Percentiles rank a stretch among this genome's conserved stretches.
phyloP scores from a whole-genome alignment of 2,797 vertebrate species.

The Botia kubotai region DNA sequence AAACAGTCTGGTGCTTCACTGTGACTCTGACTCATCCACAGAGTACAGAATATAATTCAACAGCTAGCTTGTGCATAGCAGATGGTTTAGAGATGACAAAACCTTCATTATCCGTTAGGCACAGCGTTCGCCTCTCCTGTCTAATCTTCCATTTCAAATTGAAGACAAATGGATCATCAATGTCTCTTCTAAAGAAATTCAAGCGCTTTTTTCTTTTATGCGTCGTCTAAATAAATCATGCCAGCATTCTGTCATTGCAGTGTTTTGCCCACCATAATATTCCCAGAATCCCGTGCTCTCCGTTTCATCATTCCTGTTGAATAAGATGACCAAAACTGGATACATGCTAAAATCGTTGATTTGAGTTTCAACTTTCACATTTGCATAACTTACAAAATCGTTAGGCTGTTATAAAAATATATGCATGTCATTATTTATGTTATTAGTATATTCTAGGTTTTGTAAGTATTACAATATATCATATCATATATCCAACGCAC shows the following conservation, averaged over 20 bases:
- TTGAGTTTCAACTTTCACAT: neutral
- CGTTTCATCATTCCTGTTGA: neutral
- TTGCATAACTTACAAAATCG: neutral
- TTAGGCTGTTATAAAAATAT: too few species aligned
- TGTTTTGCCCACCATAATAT: neutral
- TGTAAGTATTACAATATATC: too few species aligned
- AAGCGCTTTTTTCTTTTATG: slow-evolving; percentile 7
- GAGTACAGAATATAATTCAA: slow-evolving; percentile 12
- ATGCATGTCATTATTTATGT: too few species aligned
- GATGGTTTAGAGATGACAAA: slow-evolving; percentile 36
- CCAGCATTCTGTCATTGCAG: slow-evolving; percentile 10
- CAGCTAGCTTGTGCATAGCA: slow-evolving; percentile 21
- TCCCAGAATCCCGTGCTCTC: neutral
- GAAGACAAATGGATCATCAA: slow-evolving; percentile 25
- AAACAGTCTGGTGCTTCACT: neutral
- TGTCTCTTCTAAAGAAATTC: slow-evolving; percentile 13
- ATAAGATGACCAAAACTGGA: slow-evolving; percentile 10
- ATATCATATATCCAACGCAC: neutral
- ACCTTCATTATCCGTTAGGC: slow-evolving; percentile 42
- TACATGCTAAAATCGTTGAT: slow-evolving; percentile 1
- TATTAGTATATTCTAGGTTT: too few species aligned
- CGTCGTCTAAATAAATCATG: slow-evolving; percentile 21
- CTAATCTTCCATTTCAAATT: slow-evolving; percentile 29
- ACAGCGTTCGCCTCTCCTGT: slow-evolving; percentile 5
- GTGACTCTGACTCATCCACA: slow-evolving; percentile 15